Conservation (phyloP, 2,888 invertebrate species). For the Netelia fuscicornis region DNA sequence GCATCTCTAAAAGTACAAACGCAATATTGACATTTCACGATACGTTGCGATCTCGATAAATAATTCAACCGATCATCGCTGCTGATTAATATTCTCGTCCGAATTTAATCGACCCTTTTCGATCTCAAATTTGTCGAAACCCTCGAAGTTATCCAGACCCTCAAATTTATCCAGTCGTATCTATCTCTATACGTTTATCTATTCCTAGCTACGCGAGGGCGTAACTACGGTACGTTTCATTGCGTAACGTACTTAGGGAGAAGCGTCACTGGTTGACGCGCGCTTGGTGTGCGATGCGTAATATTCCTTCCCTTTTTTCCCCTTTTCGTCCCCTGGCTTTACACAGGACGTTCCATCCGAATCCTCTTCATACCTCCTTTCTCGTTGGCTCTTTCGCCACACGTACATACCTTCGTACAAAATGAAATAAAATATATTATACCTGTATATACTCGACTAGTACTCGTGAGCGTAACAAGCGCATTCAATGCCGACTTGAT, state of each 20-base stretch:
- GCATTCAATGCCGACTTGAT: constrained; percentile 81
- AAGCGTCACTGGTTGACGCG: constrained; percentile 23
- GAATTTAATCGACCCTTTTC: background rate
- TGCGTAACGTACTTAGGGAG: constrained; percentile 74
- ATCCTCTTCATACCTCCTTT: constrained; percentile 2
- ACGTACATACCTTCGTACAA: constrained; percentile 11
- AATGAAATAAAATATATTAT: background rate
- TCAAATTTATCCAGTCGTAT: background rate
- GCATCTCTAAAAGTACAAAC: too few relatives aligned
- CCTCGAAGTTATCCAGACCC: background rate
- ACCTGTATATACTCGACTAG: background rate
- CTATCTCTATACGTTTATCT: background rate
- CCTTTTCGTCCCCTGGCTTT: background rate
- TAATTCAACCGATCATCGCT: background rate
- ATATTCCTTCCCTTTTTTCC: constrained; percentile 14
- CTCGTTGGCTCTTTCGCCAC: constrained; percentile 19
- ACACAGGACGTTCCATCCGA: background rate
- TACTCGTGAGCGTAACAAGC: constrained; percentile 77
- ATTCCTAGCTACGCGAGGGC: background rate
- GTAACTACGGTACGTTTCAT: constrained; percentile 65
- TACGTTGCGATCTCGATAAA: too few relatives aligned
- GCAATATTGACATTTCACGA: too few relatives aligned
- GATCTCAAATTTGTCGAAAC: background rate
- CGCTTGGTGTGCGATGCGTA: constrained; percentile 16
- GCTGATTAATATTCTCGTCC: background rate